Conservation (phyloP, 2,888 invertebrate species). For the Sarcophaga caerulescens region DNA sequence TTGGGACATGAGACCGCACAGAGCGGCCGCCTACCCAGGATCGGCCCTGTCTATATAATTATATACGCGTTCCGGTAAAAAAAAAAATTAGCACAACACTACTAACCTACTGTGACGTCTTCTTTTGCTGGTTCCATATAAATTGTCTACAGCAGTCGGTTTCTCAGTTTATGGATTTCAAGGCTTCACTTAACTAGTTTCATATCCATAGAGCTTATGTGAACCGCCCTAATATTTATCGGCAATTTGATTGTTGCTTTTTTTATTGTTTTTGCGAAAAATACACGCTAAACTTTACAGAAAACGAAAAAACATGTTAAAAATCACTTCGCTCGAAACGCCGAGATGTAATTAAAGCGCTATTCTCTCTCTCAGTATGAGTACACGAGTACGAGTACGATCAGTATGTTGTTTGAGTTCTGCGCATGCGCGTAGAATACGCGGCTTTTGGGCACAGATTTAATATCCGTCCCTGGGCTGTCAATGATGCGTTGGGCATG, state of each 20-base stretch:
- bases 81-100: too few relatives aligned
- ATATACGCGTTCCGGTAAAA: too few relatives aligned
- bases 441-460: constrained; percentile 70
- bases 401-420: neutral
- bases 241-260: constrained; percentile 56
- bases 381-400: neutral
- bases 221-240: constrained; percentile 46
- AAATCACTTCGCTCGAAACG: constrained; percentile 65
- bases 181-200: too few relatives aligned
- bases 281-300: constrained; percentile 9
- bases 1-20: too few relatives aligned
- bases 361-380: constrained; percentile 3
- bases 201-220: neutral
- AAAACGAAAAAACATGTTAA: constrained; percentile 61
- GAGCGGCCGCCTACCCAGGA: too few relatives aligned
- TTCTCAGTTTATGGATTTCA: too few relatives aligned
- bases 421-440: constrained; percentile 5
- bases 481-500: constrained; percentile 74
- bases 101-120: too few relatives aligned
- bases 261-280: neutral
- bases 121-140: too few relatives aligned
- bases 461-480: constrained; percentile 72
- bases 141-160: too few relatives aligned
- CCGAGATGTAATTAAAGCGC: constrained; percentile 64
- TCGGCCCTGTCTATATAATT: too few relatives aligned